phyloP scores from a whole-genome alignment of 2,888 invertebrate genomes.

The Papilio demoleus region DNA sequence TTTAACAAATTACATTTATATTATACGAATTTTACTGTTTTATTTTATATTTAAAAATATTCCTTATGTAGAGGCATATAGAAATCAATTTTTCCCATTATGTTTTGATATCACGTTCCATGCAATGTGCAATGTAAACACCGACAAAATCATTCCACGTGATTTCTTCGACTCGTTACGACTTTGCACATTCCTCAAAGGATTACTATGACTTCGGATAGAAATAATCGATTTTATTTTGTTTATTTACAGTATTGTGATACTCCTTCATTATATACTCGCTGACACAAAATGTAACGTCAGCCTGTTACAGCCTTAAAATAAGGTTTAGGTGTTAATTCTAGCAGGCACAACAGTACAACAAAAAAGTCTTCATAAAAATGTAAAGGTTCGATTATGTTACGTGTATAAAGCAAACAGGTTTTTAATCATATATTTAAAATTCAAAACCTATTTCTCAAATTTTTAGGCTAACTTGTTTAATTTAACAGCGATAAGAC shows the following conservation, averaged over 20 bases:
- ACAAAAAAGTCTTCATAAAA: background rate
- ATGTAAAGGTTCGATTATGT: background rate
- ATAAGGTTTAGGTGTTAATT: background rate
- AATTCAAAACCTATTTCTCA: conserved; percentile 8
- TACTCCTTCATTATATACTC: too few relatives aligned
- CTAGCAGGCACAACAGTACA: background rate
- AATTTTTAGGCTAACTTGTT: conserved; percentile 2
- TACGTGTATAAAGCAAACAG: background rate
- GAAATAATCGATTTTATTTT: background rate
- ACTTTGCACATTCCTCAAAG: background rate
- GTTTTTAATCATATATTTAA: background rate
- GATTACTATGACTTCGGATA: conserved; percentile 4
- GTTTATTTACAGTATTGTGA: background rate
- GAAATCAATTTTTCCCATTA: too few relatives aligned
- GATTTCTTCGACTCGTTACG: background rate
- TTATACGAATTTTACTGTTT: too few relatives aligned
- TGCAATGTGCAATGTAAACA: conserved; percentile 9
- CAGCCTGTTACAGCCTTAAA: background rate
- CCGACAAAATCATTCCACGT: background rate
- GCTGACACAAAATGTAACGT: too few relatives aligned
- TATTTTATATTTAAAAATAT: too few relatives aligned
- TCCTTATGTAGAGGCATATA: too few relatives aligned
- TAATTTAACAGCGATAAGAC: conserved; percentile 3
- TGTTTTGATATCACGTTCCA: conserved; percentile 3
- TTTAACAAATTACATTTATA: too few relatives aligned